Percentiles rank a stretch among this genome's conserved stretches.
Evolutionary conservation across 2,113 vertebrate genomes (phyloP).

Genomic region (Microcebus griseorufus): DNA sequence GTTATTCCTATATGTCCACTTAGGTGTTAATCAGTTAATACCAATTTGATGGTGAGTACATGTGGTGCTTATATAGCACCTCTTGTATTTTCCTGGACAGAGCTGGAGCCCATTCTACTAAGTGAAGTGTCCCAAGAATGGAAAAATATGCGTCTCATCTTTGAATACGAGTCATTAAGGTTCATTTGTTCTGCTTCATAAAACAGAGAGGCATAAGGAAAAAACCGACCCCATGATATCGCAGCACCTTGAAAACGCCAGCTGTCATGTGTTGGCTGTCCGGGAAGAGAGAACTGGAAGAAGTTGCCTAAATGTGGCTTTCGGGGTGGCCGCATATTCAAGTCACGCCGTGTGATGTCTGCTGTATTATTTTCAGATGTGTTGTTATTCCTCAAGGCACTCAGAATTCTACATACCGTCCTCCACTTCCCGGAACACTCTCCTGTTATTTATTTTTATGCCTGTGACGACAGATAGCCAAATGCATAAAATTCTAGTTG

Average conservation of each 20-base stretch:
- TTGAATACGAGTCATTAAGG: neutral
- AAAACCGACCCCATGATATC: neutral
- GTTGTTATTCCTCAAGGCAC: neutral
- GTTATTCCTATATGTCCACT: no score
- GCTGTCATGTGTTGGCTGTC: neutral
- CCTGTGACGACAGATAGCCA: neutral
- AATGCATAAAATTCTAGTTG: no score
- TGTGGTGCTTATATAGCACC: no score
- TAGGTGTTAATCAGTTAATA: no score
- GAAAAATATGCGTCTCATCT: neutral
- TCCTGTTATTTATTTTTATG: neutral
- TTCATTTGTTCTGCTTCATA: neutral
- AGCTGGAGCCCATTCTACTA: no score
- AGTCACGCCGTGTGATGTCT: fast-evolving
- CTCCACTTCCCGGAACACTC: neutral
- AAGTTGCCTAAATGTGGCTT: neutral
- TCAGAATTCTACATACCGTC: neutral
- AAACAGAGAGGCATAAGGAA: neutral
- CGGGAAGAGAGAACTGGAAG: neutral
- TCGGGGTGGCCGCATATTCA: neutral
- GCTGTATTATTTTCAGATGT: neutral
- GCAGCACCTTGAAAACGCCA: neutral
- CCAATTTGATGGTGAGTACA: no score
- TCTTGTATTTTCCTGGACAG: no score
- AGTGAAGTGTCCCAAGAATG: no score